These are phyloP conservation scores for Lycophotia porphyrea DNA, from an alignment of 2,888 invertebrate genomes.

Conservation along the genomic window DNA sequence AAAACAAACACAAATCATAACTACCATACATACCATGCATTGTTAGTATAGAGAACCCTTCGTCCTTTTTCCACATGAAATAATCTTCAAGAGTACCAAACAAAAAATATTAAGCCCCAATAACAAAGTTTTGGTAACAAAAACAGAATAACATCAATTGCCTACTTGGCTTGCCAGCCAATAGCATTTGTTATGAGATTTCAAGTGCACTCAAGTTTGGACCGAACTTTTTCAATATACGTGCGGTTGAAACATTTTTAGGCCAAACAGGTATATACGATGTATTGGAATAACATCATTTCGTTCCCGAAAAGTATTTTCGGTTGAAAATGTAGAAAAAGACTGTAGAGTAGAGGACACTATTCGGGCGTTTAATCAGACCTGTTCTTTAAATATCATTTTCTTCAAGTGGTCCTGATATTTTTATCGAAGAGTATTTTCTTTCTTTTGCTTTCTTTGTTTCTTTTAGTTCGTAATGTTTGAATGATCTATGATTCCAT, in stretches of 20 bases:
- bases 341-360: too few species aligned
- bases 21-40: too few species aligned
- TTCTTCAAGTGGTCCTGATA: too few species aligned
- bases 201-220: constrained; percentile 51
- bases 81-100: neutral
- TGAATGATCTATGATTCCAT: neutral
- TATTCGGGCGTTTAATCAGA: neutral
- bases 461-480: neutral
- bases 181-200: constrained; percentile 47
- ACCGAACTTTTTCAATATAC: constrained; percentile 59
- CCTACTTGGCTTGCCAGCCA: constrained; percentile 23
- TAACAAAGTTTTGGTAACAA: constrained; percentile 24
- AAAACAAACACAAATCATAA: too few species aligned
- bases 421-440: neutral
- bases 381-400: neutral
- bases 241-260: constrained; percentile 43
- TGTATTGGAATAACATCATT: neutral
- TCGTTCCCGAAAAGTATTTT: constrained; percentile 1
- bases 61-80: neutral
- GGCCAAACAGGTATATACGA: constrained; percentile 15
- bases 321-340: neutral
- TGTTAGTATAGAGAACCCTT: neutral
- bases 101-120: constrained; percentile 19
- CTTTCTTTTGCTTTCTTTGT: neutral
- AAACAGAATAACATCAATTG: constrained; percentile 20